These are phyloP conservation scores for Gulo gulo DNA, from an alignment of 2,113 vertebrate genomes.

Conservation along the genomic window DNA sequence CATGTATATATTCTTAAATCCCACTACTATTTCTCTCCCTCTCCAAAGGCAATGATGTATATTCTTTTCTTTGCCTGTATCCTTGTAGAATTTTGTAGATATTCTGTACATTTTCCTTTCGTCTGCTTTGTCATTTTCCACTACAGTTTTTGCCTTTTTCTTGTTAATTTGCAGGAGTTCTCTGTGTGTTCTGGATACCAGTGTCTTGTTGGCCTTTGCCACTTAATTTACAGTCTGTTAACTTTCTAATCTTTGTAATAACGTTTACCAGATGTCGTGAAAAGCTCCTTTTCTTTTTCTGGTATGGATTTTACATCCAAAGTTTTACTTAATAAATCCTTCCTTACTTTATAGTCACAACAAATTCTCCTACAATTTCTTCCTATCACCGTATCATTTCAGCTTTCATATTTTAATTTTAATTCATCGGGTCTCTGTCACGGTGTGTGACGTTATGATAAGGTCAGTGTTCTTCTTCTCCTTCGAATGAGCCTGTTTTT, in stretches of 20 bases:
- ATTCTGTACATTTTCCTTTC: neutral
- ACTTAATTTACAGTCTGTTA: neutral
- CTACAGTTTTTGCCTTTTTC: neutral
- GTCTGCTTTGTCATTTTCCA: neutral
- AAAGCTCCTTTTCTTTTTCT: neutral
- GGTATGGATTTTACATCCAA: neutral
- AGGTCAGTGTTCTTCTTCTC: neutral
- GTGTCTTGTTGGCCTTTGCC: neutral
- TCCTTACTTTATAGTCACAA: neutral
- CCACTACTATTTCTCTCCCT: neutral
- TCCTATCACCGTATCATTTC: neutral
- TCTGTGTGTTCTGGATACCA: neutral
- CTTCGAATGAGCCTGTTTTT: neutral
- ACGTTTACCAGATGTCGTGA: neutral
- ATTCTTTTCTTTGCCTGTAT: neutral
- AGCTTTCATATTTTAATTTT: neutral
- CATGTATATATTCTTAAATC: neutral
- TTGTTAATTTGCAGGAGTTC: neutral
- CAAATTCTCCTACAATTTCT: neutral
- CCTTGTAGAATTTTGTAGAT: neutral
- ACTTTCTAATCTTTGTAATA: conserved; percentile 23
- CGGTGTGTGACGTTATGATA: neutral
- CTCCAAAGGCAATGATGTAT: neutral
- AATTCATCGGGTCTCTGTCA: neutral
- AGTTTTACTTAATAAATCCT: conserved; percentile 30